Percentiles rank a stretch among this genome's conserved stretches.
Evolutionary conservation across 2,888 invertebrate genomes (phyloP).

Genomic region (Lagria hirta): DNA sequence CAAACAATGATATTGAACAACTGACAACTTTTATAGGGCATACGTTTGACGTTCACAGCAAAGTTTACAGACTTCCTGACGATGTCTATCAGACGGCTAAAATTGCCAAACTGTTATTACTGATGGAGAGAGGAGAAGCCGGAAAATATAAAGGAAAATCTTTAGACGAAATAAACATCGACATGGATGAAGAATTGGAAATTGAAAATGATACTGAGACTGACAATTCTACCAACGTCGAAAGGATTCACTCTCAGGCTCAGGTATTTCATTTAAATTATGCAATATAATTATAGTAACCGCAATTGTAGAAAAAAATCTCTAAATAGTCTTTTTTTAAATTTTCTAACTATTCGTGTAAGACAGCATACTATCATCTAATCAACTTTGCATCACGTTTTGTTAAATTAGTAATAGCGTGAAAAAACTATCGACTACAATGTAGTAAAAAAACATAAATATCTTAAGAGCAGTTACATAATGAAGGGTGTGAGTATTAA

Average conservation of each 20-base stretch:
- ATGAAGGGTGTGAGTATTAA: no score
- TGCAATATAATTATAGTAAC: no score
- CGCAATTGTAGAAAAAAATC: no score
- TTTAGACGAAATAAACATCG: slow-evolving; percentile 28
- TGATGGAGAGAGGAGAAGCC: slow-evolving; percentile 26
- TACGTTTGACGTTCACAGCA: slow-evolving; percentile 16
- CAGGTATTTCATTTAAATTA: neutral
- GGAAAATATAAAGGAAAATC: slow-evolving; percentile 30
- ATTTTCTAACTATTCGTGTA: no score
- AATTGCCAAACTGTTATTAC: slow-evolving; percentile 29
- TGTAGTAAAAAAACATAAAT: no score
- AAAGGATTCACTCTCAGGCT: neutral
- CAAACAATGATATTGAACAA: slow-evolving; percentile 36
- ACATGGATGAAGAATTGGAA: slow-evolving; percentile 12
- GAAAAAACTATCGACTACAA: no score
- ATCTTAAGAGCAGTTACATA: no score
- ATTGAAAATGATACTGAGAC: slow-evolving; percentile 4
- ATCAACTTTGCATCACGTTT: no score
- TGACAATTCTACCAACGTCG: neutral
- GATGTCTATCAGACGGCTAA: slow-evolving; percentile 33
- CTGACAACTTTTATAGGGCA: slow-evolving; percentile 38
- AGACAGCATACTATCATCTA: no score
- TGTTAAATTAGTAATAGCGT: no score
- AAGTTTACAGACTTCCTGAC: slow-evolving; percentile 29
- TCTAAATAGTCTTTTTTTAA: no score